Conservation (phyloP, 2,113 vertebrate genomes). For the Elephantulus edwardii region DNA sequence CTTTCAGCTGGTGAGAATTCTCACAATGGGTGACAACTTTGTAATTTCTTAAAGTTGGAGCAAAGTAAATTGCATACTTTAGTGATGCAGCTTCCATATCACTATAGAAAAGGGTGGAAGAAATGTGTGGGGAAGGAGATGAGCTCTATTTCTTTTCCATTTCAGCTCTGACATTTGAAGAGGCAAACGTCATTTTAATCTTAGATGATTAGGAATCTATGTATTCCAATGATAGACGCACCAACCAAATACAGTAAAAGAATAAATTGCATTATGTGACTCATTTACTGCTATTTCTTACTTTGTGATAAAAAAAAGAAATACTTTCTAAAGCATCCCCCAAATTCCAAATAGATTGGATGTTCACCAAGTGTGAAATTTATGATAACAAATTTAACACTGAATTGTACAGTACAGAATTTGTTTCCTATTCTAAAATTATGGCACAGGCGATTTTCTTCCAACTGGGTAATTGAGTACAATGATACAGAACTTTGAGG, state of each 20-base stretch:
- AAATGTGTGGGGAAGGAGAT: conserved; percentile 43
- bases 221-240: conserved; percentile 77
- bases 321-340: conserved; percentile 49
- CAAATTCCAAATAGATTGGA: conserved; percentile 76
- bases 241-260: conserved; percentile 78
- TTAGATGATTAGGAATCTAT: conserved; percentile 81
- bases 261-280: conserved; percentile 77
- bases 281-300: conserved; percentile 81
- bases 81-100: conserved; percentile 70
- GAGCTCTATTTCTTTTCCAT: conserved; percentile 77
- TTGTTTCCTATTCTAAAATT: conserved; percentile 62
- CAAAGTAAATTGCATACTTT: conserved; percentile 77
- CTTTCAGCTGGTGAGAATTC: conserved; percentile 76
- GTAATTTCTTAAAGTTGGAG: conserved; percentile 80
- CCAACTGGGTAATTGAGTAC: conserved; percentile 43
- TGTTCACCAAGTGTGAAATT: conserved; percentile 79
- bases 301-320: conserved; percentile 73
- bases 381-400: conserved; percentile 74
- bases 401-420: conserved; percentile 59
- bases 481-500: conserved; percentile 47
- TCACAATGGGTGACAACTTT: conserved; percentile 80
- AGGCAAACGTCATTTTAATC: conserved; percentile 83
- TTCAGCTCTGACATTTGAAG: conserved; percentile 82
- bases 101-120: conserved; percentile 51
- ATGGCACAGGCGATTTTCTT: conserved; percentile 57